These are phyloP conservation scores for Nettapus auritus DNA, from an alignment of 2,113 vertebrate genomes.

Conservation along the genomic window DNA sequence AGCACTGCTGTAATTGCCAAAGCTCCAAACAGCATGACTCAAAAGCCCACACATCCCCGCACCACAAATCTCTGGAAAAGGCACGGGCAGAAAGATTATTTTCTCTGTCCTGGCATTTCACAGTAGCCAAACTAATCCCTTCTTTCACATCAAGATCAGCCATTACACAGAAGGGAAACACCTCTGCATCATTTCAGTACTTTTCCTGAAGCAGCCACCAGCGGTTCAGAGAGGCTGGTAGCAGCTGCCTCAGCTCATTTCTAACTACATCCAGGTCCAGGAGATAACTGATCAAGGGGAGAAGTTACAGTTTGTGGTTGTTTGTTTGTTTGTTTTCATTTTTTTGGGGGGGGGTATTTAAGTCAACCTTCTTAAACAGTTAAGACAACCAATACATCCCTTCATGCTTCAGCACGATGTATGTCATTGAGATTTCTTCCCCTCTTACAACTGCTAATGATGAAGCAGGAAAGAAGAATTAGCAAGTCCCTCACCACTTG, in stretches of 20 bases:
- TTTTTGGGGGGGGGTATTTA: background rate
- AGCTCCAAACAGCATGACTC: background rate
- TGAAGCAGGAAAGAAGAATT: constrained; percentile 49
- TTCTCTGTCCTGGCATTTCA: background rate
- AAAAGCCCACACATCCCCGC: background rate
- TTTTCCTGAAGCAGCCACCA: background rate
- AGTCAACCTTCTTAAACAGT: constrained; percentile 14
- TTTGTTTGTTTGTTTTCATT: background rate
- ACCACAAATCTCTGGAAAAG: background rate
- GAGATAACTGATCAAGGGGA: background rate
- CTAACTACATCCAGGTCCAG: background rate
- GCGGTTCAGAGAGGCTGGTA: background rate
- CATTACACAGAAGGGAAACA: background rate
- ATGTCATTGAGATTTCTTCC: constrained; percentile 13
- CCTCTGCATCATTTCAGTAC: background rate
- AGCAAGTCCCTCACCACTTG: background rate
- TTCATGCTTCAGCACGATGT: background rate
- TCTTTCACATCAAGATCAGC: background rate
- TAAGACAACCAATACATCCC: background rate
- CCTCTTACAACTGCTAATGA: background rate
- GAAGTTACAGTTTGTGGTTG: background rate
- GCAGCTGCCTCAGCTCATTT: background rate
- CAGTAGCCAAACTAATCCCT: background rate
- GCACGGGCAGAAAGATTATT: background rate
- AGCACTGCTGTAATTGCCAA: background rate